A percentile compares a stretch with the other conserved stretches of the same genome.
Evolutionary conservation across 2,888 invertebrate species (phyloP).

Genomic region (Drosophila monieri): DNA sequence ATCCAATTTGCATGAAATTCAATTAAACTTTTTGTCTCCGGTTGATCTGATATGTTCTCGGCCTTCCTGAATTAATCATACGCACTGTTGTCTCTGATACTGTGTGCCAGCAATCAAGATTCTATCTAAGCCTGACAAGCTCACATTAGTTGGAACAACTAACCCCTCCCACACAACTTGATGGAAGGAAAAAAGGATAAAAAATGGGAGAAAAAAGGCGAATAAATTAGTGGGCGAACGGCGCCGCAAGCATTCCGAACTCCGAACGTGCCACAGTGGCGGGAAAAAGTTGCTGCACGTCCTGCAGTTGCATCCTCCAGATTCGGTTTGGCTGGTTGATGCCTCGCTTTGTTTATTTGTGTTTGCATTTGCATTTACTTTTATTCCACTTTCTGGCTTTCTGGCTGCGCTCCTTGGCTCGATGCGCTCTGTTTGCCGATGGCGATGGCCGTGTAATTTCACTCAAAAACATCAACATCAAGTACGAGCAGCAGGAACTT

Average conservation of each 20-base stretch:
- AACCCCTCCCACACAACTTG: not conserved
- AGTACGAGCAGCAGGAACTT: slow-evolving; percentile 35
- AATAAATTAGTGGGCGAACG: slow-evolving; percentile 37
- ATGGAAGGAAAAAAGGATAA: not conserved
- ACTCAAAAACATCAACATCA: slow-evolving; percentile 52
- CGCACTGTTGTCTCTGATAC: slow-evolving; percentile 59
- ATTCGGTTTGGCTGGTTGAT: slow-evolving; percentile 14
- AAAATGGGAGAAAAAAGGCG: slow-evolving; percentile 1
- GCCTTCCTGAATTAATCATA: slow-evolving; percentile 61
- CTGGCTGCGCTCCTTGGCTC: slow-evolving; percentile 25
- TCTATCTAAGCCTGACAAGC: slow-evolving; percentile 55
- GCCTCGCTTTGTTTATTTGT: slow-evolving; percentile 63
- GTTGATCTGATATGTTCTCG: slow-evolving; percentile 1
- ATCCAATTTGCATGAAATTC: slow-evolving; percentile 70
- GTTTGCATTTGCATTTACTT: slow-evolving; percentile 68
- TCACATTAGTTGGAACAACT: slow-evolving; percentile 52
- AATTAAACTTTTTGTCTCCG: slow-evolving; percentile 69
- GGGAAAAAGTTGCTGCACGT: slow-evolving; percentile 36
- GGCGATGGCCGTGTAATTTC: slow-evolving; percentile 68
- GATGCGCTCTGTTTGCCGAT: slow-evolving; percentile 55
- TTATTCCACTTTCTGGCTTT: slow-evolving; percentile 56
- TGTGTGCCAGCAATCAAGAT: slow-evolving; percentile 59
- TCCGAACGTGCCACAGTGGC: slow-evolving; percentile 36
- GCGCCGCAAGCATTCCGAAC: slow-evolving; percentile 28
- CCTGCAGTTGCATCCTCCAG: slow-evolving; percentile 25